Percentiles rank a stretch among this genome's conserved stretches.
Conservation (phyloP, 2,797 vertebrate genomes). For the Denticeps clupeoides region DNA sequence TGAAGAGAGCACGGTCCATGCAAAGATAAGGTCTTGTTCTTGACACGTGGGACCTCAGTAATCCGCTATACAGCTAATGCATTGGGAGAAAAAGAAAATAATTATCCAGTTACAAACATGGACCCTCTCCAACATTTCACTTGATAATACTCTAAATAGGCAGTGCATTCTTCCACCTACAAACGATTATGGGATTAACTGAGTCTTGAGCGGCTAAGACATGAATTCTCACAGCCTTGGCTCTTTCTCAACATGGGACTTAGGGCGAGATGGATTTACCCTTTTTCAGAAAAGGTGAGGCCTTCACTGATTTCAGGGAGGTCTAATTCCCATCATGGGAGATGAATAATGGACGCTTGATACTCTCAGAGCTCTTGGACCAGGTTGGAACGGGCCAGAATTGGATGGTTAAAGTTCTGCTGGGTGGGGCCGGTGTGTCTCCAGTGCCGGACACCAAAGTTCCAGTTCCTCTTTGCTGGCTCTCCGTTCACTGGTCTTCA, state of each 20-base stretch:
- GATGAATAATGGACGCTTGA: no score
- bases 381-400: no score
- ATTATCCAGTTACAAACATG: slow-evolving; percentile 20
- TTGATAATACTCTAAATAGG: slow-evolving; percentile 15
- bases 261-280: slow-evolving; percentile 12
- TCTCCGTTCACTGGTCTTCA: slow-evolving; percentile 19
- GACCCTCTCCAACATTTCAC: slow-evolving; percentile 12
- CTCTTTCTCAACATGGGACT: slow-evolving; percentile 10
- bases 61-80: background rate
- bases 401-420: no score
- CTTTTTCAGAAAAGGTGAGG: slow-evolving; percentile 1
- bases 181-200: slow-evolving; percentile 20
- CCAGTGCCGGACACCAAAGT: slow-evolving; percentile 5
- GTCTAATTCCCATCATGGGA: slow-evolving; percentile 12
- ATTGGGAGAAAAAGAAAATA: slow-evolving; percentile 2
- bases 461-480: slow-evolving; percentile 6
- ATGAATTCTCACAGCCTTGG: slow-evolving; percentile 6
- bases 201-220: background rate
- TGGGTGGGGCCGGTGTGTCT: no score
- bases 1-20: background rate
- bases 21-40: background rate
- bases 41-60: background rate
- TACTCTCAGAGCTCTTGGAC: no score
- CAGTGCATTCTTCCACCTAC: slow-evolving; percentile 11
- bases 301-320: slow-evolving; percentile 16